Base-by-base conservation (phyloP, 2,797 vertebrate species). In the Acanthis flammea region DNA sequence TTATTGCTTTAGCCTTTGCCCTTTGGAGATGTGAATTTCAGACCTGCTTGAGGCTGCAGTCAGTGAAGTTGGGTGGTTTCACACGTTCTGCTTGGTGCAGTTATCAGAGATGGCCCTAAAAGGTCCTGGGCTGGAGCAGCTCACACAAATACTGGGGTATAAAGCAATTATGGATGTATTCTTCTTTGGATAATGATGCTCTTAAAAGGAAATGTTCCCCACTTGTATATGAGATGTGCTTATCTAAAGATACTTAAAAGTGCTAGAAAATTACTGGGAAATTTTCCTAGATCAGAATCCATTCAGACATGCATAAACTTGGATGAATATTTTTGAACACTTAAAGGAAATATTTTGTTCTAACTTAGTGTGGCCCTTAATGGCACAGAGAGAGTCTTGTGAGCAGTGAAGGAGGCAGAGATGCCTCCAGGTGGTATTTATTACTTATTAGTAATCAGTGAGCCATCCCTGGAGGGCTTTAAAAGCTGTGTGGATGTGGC, bases 1-100 rank as follows among this genome's bases (percentile, higher is more conserved):
- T 90, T 94, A 63, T 77, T 80, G 72, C 61, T n/a, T 94, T 90
- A 55, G 61, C 82, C 91, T 94, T 90, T 91, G 82, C 81, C 61
- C 85, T 88, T 89, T 42, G 48, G 62, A 68, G 35, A 51, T 50
- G 4, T 25, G 79, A 72, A 68, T 95, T 67, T 24, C 19, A 65
- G 86, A 68, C 58, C 53, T 3, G 7, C 35, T 65, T 51, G 78
- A n/a, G 45, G 81, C 44, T 91, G 63, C 79, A 57, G 61, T 83
- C 88, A 61, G 61, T 67, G 87, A 45, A 76, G 63, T 35, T 2
- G 45, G 19, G 82, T 54, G 39, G 50, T 76, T 92, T 91, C 68
- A 42, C 4, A 1, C 7, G 0, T 63, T 65, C 48, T 18, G 30
- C 33, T 45, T 21, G 30, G 33, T 55, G 63, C 77, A 41, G 0